Base-by-base conservation (phyloP, 2,113 vertebrate genomes). In the Aphyosemion australe region DNA sequence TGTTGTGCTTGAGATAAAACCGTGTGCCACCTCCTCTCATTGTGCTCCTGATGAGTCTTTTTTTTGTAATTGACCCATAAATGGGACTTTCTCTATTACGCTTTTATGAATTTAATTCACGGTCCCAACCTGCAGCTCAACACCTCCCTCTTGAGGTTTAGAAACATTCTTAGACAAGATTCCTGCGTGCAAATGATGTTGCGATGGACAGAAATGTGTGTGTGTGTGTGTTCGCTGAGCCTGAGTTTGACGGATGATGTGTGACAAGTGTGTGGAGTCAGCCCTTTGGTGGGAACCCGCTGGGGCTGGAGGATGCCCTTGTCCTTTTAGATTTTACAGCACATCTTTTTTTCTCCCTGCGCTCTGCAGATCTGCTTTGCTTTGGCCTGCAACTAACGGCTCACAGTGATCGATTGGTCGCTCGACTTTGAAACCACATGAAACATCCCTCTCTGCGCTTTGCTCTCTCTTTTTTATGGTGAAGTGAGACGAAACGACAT, bases 261-360 rank as follows among this genome's bases (percentile, higher is more conserved):
- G 77, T 88, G 88, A 90, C 87, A 90, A 84, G 76, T 84, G 77
- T 86, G 84, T 87, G 84, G 82, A 90, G 84, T 88, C 85, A 88
- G 88, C 88, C 85, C 87, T 90, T 90, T 85, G 84, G 80, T 81
- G 82, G 74, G 74, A 73, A 78, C 83, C 88, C 66, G 13, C 69
- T 72, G 84, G 84, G 87, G 82, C 76, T 79, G 58, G 71, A 79
- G 74, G 81, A 88, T 83, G 81, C 71, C 85, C 87, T 89, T 88
- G 85, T 89, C 81, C 70, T 85, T 84, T 87, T 63, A 71, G 79
- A 85, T 88, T 87, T 87, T 69, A 85, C 74, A 76, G 69, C 73
- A 51, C 72, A 78, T 87, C 71, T 85, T 71, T 26, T 82, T 79
- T 85, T 73, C n/a, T 61, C 52, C 8, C 51, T n/a, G 50, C 16